Percentiles rank a stretch among this genome's conserved stretches.
phyloP scores from a whole-genome alignment of 92 coral and sea anemone genomes.

The Porites divaricata region DNA sequence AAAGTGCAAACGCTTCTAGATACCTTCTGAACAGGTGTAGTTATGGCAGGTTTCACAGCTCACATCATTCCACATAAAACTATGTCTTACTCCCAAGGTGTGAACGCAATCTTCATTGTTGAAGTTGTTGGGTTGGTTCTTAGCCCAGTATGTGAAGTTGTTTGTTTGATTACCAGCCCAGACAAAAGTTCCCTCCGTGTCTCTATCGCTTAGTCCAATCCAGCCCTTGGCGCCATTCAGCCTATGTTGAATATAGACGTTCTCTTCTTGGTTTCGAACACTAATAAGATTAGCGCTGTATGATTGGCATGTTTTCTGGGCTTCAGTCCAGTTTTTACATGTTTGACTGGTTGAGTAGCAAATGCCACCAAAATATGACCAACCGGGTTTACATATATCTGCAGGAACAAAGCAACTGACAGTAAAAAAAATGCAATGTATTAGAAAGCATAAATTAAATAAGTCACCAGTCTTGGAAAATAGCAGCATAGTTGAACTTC shows the following conservation, averaged over 20 bases:
- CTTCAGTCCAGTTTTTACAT: constrained; percentile 52
- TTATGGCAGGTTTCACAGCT: constrained; percentile 58
- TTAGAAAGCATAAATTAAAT: too few species aligned
- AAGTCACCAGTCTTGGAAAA: too few species aligned
- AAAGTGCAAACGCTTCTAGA: not conserved
- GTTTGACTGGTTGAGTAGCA: constrained; percentile 40
- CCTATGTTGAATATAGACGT: constrained; percentile 49
- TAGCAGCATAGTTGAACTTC: too few species aligned
- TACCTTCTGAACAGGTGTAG: constrained; percentile 63
- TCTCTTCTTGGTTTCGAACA: constrained; percentile 42
- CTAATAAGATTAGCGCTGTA: constrained; percentile 26
- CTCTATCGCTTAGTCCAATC: constrained; percentile 55
- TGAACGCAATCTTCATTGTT: constrained; percentile 68
- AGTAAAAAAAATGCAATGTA: too few species aligned
- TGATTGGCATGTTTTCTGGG: constrained; percentile 25
- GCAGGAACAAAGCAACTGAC: not conserved
- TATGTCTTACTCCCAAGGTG: constrained; percentile 48
- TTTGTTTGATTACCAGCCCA: constrained; percentile 37
- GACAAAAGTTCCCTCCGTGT: constrained; percentile 45
- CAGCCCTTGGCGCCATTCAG: constrained; percentile 56
- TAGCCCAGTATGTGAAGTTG: constrained; percentile 62
- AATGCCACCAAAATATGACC: constrained; percentile 49
- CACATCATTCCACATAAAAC: constrained; percentile 65
- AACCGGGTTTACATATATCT: constrained; percentile 47
- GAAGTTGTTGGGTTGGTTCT: constrained; percentile 51